A percentile compares a stretch with the other conserved stretches of the same genome.
Evolutionary conservation across 2,888 invertebrate genomes (phyloP).

Genomic region (Ormyrus nitidulus): DNA sequence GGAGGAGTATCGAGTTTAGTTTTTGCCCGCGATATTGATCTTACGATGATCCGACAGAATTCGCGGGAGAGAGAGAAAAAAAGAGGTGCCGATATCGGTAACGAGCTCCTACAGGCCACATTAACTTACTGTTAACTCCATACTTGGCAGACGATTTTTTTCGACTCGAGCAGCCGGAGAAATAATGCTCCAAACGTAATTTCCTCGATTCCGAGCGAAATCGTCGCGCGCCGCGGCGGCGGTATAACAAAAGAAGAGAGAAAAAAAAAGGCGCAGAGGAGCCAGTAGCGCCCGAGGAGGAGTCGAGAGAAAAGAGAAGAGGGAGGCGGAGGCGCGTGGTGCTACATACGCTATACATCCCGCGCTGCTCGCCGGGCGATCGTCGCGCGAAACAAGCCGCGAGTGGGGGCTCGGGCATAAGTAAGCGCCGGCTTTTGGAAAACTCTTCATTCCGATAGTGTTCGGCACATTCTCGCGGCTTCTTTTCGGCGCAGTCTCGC

Average conservation of each 20-base stretch:
- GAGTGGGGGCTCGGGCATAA: slow-evolving; percentile 71
- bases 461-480: slow-evolving; percentile 52
- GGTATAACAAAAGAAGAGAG: background rate
- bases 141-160: no score
- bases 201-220: no score
- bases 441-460: slow-evolving; percentile 73
- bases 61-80: no score
- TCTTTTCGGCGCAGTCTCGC: slow-evolving; percentile 47
- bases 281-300: background rate
- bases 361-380: background rate
- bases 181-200: no score
- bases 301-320: background rate
- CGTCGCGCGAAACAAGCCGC: background rate
- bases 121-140: no score
- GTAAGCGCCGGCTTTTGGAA: slow-evolving; percentile 73
- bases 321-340: background rate
- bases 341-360: background rate
- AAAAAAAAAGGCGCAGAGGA: background rate
- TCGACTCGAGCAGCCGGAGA: no score
- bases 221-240: no score
- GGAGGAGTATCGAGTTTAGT: background rate
- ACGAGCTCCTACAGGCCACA: no score
- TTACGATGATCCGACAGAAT: no score
- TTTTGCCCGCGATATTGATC: background rate
- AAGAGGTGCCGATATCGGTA: no score